These are phyloP conservation scores for Denticeps clupeoides DNA, from an alignment of 2,797 vertebrate genomes.

Conservation along the genomic window DNA sequence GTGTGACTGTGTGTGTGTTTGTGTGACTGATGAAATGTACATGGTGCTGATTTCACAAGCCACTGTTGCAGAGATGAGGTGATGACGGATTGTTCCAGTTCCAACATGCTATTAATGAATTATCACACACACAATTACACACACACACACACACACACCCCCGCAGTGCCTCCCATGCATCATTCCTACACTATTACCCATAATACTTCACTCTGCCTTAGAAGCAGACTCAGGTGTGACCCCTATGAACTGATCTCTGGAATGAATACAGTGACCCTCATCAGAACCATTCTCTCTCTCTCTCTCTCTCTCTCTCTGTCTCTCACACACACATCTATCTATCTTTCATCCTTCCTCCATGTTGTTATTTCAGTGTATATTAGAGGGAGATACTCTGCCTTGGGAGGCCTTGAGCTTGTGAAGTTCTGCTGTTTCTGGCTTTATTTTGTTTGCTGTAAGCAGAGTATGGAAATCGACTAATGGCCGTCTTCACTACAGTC, in stretches of 20 bases:
- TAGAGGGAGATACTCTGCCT: background rate
- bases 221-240: no score
- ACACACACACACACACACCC: background rate
- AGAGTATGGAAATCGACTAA: no score
- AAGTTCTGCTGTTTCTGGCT: no score
- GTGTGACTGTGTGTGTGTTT: slow-evolving; percentile 10
- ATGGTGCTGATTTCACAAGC: background rate
- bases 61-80: slow-evolving; percentile 1
- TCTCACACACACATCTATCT: slow-evolving; percentile 3
- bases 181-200: background rate
- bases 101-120: slow-evolving; percentile 1
- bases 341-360: background rate
- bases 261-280: no score
- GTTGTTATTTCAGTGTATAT: background rate
- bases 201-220: background rate
- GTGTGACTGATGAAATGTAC: background rate
- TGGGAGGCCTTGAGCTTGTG: background rate
- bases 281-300: background rate
- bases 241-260: no score
- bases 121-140: background rate
- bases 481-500: no score
- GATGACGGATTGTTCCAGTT: background rate
- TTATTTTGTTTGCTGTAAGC: no score
- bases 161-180: background rate
- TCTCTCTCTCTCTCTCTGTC: background rate